Evolutionary conservation across 2,113 vertebrate genomes (phyloP).

Genomic region (Pomatorhinus ruficollis): DNA sequence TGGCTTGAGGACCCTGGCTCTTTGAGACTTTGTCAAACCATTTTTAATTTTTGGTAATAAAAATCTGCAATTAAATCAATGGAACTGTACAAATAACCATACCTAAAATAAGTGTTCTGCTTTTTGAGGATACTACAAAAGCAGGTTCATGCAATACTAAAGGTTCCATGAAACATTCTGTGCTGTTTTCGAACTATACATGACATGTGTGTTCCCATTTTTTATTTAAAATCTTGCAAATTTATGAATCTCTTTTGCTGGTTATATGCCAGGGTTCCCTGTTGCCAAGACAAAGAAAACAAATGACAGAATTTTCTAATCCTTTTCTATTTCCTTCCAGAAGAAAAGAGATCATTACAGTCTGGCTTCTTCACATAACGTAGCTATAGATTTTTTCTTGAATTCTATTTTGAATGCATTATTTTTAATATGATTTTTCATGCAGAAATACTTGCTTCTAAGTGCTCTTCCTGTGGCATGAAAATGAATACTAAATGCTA

Average conservation of each 20-base stretch:
- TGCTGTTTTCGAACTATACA: not conserved
- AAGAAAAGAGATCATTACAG: not conserved
- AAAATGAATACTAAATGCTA: not conserved
- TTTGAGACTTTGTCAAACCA: not conserved
- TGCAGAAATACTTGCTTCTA: not conserved
- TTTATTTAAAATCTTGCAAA: not conserved
- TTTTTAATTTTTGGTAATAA: not conserved
- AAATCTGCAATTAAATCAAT: not conserved
- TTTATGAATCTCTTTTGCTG: not conserved
- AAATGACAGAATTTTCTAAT: not conserved
- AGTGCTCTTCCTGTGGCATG: not conserved
- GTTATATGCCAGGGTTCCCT: not conserved
- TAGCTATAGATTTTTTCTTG: not conserved
- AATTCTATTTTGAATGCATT: not conserved
- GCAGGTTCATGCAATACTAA: not conserved
- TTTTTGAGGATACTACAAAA: not conserved
- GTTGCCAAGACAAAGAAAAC: not conserved
- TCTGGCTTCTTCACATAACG: not conserved
- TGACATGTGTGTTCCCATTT: not conserved
- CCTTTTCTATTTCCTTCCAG: not conserved
- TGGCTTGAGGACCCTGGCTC: not conserved
- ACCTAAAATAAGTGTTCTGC: not conserved
- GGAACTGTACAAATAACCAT: not conserved
- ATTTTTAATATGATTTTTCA: not conserved
- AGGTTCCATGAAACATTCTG: not conserved